Percentiles rank a stretch among this genome's conserved stretches.
These are phyloP conservation scores for Erpobdella octoculata DNA, from an alignment of 2,888 invertebrate genomes.

Conservation along the genomic window DNA sequence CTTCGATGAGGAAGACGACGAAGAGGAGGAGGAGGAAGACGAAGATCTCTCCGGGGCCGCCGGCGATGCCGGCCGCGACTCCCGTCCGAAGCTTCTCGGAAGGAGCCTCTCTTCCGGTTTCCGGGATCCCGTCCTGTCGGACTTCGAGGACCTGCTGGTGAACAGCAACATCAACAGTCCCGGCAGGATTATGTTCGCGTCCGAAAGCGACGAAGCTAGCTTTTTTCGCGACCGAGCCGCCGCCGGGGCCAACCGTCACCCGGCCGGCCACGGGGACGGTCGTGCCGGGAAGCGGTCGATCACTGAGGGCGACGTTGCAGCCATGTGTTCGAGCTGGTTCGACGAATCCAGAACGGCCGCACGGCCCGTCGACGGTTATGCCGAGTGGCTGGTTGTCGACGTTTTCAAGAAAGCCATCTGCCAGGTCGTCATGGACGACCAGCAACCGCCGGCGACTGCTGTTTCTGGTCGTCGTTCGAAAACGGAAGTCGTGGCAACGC, in stretches of 20 bases:
- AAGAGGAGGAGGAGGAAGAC: neutral
- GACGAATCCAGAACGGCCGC: neutral
- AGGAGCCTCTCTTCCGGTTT: neutral
- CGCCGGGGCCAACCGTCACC: neutral
- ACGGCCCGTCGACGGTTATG: neutral
- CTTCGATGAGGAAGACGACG: neutral
- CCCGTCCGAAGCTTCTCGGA: neutral
- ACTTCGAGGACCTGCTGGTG: neutral
- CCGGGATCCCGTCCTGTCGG: neutral
- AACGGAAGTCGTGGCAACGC: neutral
- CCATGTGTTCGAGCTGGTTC: constrained; percentile 1
- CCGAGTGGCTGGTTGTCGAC: neutral
- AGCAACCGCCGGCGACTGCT: neutral
- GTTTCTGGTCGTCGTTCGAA: neutral
- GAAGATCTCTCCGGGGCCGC: neutral
- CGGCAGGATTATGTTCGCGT: neutral
- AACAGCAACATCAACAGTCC: neutral
- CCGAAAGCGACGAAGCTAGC: neutral
- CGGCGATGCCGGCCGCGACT: neutral
- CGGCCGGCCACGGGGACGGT: too few relatives aligned
- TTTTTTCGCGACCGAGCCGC: neutral
- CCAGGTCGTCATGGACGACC: neutral
- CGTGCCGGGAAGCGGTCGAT: neutral
- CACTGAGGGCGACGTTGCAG: neutral
- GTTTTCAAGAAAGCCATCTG: neutral